These are phyloP conservation scores for Danio kyathit DNA, from an alignment of 2,797 vertebrate species.

Conservation along the genomic window DNA sequence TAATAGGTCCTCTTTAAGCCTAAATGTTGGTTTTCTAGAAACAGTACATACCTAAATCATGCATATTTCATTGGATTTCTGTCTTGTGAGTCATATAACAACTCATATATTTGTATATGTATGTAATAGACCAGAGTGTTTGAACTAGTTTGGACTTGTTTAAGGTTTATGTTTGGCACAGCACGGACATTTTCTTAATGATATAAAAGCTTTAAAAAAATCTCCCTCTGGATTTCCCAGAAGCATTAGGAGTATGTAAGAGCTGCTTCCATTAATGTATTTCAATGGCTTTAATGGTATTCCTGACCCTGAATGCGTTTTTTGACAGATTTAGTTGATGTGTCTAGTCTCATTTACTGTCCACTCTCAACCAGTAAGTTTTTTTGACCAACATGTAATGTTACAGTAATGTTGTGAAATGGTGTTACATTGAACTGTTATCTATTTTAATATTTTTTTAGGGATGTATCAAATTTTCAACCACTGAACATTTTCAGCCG, in stretches of 20 bases:
- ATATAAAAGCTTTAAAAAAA: not conserved
- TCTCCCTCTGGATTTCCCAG: not conserved
- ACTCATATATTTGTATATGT: not conserved
- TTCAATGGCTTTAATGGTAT: not conserved
- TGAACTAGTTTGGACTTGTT: not conserved
- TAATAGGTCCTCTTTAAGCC: no score
- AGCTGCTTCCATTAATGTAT: not conserved
- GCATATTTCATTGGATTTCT: not conserved
- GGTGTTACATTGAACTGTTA: no score
- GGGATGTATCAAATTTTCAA: no score
- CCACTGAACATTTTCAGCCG: no score
- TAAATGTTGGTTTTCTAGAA: not conserved
- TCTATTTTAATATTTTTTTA: no score
- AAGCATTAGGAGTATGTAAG: not conserved
- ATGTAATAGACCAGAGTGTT: not conserved
- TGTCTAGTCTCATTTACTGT: not conserved
- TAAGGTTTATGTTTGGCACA: slow-evolving; percentile 23
- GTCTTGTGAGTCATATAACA: not conserved
- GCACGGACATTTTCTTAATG: slow-evolving; percentile 13
- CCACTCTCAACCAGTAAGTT: not conserved
- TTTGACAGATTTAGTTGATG: not conserved
- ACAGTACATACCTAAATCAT: not conserved
- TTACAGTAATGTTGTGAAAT: no score
- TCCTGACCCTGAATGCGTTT: not conserved
- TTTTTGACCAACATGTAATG: no score